phyloP scores from a whole-genome alignment of 2,797 vertebrate species.

The Brachyrhaphis roseni region DNA sequence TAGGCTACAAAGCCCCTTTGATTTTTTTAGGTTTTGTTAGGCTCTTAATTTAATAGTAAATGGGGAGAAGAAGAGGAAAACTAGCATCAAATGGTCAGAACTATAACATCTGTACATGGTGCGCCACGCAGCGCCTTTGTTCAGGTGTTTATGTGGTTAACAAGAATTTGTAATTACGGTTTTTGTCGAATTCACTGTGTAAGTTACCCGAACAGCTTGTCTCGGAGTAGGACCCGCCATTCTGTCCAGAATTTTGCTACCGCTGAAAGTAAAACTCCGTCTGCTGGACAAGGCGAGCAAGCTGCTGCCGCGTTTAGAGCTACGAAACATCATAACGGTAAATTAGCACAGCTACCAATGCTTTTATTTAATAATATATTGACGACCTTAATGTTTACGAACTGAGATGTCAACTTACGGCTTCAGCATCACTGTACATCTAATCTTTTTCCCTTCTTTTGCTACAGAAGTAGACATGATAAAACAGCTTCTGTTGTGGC shows the following conservation, averaged over 20 bases:
- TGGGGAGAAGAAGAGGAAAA: no score
- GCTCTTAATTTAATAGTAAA: no score
- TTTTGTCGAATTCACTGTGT: not conserved
- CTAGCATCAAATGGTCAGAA: no score
- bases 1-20: no score
- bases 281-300: constrained; percentile 40
- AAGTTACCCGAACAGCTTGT: constrained; percentile 66
- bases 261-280: constrained; percentile 36
- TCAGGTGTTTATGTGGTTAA: not conserved
- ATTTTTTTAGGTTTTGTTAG: no score
- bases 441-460: constrained; percentile 37
- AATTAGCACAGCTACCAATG: not conserved
- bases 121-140: no score
- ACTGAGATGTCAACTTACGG: constrained; percentile 61
- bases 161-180: not conserved
- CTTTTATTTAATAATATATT: not conserved
- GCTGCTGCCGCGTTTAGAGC: constrained; percentile 33
- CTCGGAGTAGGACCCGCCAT: constrained; percentile 33
- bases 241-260: constrained; percentile 73
- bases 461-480: constrained; percentile 41
- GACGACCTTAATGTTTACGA: no score
- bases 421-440: constrained; percentile 44
- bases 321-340: not conserved
- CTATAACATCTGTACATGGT: no score
- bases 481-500: not conserved